Base-by-base conservation (phyloP, 2,888 invertebrate species). In the Drosophila helvetica region DNA sequence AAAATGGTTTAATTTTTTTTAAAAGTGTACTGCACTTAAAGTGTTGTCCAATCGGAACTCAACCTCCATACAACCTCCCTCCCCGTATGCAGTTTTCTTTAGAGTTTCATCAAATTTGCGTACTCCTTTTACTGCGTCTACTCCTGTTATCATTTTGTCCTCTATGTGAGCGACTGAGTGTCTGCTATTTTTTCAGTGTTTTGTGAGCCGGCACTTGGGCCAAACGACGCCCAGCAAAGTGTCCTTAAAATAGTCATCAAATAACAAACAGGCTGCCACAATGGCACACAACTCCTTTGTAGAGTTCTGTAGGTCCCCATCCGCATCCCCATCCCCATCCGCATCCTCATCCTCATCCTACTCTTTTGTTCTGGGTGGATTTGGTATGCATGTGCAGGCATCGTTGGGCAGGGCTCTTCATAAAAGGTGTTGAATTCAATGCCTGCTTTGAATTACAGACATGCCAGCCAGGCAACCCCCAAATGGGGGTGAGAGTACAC, bases 401-500 rank as follows among this genome's bases (percentile, higher is more conserved):
- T 43, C 30, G 33, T 38, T 38, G 33, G 38, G 38, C 38, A 22
- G 46, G 43, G 8, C 56, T 68, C 77, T 81, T 72, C 56, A 58
- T 60, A 61, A 73, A 71, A 85, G 75, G 86, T 82, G 82, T 85
- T 84, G 73, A 85, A 87, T 85, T 79, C 65, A 72, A 82, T 67
- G 68, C 87, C 74, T 72, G 65, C 58, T 27, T 80, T 64, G 74
- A 80, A 78, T 84, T 71, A 78, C 71, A 62, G 63, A 51, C 67
- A 56, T 65, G 75, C 58, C 47, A 55, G 50, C 43, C 48, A 9
- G 52, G 10, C 25, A 18, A 27, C 18, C 18, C 51, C n/a, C 12
- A 17, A 22, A 52, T 38, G 45, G 73, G 73, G 27, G 3, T 8
- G 30, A 10, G 27, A 27, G 12, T 27, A 15, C 6, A 18, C 25